Evolutionary conservation across 2,888 invertebrate genomes (phyloP).

Genomic region (Dryadula phaetusa): DNA sequence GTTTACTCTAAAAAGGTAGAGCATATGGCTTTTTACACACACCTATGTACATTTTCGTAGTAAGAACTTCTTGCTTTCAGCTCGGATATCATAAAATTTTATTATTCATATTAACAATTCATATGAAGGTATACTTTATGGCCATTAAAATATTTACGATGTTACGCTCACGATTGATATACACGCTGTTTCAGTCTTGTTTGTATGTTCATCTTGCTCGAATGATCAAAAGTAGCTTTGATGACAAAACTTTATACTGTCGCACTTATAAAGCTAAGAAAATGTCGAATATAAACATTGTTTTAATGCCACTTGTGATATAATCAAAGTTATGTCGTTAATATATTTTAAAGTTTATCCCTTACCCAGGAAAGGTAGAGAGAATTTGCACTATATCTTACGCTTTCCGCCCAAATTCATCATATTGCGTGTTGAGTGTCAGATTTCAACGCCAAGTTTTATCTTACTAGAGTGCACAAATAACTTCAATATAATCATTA

Average conservation of each 20-base stretch:
- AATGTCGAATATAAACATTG: not conserved
- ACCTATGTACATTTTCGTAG: not conserved
- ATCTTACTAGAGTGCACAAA: too few species aligned
- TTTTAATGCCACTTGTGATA: constrained; percentile 1
- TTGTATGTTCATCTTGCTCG: constrained; percentile 21
- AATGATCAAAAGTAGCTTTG: constrained; percentile 26
- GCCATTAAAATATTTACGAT: constrained; percentile 40
- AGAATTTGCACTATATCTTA: too few species aligned
- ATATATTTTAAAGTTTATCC: too few species aligned
- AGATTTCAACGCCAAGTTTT: too few species aligned
- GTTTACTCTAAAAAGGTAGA: not conserved
- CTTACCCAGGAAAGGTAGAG: too few species aligned
- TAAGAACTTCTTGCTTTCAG: not conserved
- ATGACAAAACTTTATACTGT: constrained; percentile 29
- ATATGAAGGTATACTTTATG: constrained; percentile 41
- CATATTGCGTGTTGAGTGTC: too few species aligned
- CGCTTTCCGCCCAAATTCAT: too few species aligned
- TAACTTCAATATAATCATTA: not conserved
- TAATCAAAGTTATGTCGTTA: constrained; percentile 2
- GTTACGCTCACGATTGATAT: constrained; percentile 23
- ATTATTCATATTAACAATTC: constrained; percentile 48
- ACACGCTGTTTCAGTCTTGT: constrained; percentile 18
- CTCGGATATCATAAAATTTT: constrained; percentile 41
- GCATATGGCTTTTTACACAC: not conserved
- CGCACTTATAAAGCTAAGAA: constrained; percentile 24